Evolutionary conservation across 2,797 vertebrate species (phyloP), one percentile per base, ranked within the genome.

Genomic region (Rhynchonycteris naso): DNA sequence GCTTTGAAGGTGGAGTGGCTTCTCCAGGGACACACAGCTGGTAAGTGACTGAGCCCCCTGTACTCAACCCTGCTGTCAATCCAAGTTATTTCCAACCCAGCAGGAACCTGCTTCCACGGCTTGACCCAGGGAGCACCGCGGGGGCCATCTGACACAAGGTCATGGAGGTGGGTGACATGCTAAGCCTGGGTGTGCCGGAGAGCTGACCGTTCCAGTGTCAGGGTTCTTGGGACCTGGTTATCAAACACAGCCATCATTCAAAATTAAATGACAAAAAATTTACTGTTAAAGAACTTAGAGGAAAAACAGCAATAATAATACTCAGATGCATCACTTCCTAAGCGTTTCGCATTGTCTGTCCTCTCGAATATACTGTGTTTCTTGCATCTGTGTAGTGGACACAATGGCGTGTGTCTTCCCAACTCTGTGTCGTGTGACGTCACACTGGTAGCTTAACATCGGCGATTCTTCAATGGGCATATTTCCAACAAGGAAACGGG

Each of bases 371-470:
- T 30, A 9, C 7, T 54, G 2, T 0, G 9, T 9, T 10, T 15
- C 0, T 35, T 16, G 4, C 6, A 0, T 35, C 22, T 59, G 11
- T 16, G 18, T 2, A 6, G 54, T 21, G 43, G 28, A 14, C 33
- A 3, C 28, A 14, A 9, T 11, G 18, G 50, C 13, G 26, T 43
- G 33, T 15, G 26, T 21, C 21, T 76, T 11, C 54, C 56, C 13
- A 4, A 2, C 18, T 69, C 22, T 61, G 76, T 0, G 0, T 16
- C 35, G 11, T 30, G 8, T 6, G 61, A 50, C 4, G 5, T 24
- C 28, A 15, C 8, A 13, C 0, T 0, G 0, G 26, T 14, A 35
- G 7, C 80, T 18, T 33, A 7, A 22, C 8, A 24, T n/a, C 30
- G 35, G 26, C 72, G 71, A 1, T 78, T 59, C 30, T 28, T 26